Evolutionary conservation across 1,140 invertebrate species (phyloP), one percentile per base, ranked within the genome.

Genomic region (Lepidurus arcticus): DNA sequence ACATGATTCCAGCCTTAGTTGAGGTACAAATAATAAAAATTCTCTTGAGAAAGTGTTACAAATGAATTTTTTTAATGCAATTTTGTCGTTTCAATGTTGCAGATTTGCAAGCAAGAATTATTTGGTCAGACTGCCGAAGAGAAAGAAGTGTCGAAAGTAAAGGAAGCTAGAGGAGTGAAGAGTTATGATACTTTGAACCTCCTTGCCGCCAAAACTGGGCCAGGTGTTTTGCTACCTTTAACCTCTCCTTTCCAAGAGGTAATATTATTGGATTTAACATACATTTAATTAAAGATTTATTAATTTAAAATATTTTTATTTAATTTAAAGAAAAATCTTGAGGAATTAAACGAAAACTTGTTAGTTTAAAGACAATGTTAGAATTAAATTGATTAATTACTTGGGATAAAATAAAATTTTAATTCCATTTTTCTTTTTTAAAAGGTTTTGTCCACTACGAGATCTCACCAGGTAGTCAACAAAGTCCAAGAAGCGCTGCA

Each of bases 101-200:
- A 92, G 88, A 85, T 93, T 11, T 96, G 93, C 79, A 90, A 91
- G 75, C 89, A 93, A 79, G 96, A 98, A 86, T 85, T 98, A 13
- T 98, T 98, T 85, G 95, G 95, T 1, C 87, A 90, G 53, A 87
- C 92, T 1, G 90, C 92, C 0, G 96, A 98, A 85, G 96, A 98
- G 85, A 98, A 98, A 85, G 93, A 96, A 85, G 89, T 98, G 0
- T 89, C 88, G 24, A 95, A 96, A 85, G 79, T 86, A 13, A 85
- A 87, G 81, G 89, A 90, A 83, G 89, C 88, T 1, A 85, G 86
- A 78, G 85, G 83, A 44, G 91, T 91, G n/a, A 98, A 95, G 85
- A 95, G 94, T 82, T 96, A 91, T 81, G 90, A 95, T 21, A 94
- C 94, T 0, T 90, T 96, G 74, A 88, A 91, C 81, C 92, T 97